Evolutionary conservation across 2,797 vertebrate genomes (phyloP), one percentile per base, ranked within the genome.

Genomic region (Bradypus variegatus): DNA sequence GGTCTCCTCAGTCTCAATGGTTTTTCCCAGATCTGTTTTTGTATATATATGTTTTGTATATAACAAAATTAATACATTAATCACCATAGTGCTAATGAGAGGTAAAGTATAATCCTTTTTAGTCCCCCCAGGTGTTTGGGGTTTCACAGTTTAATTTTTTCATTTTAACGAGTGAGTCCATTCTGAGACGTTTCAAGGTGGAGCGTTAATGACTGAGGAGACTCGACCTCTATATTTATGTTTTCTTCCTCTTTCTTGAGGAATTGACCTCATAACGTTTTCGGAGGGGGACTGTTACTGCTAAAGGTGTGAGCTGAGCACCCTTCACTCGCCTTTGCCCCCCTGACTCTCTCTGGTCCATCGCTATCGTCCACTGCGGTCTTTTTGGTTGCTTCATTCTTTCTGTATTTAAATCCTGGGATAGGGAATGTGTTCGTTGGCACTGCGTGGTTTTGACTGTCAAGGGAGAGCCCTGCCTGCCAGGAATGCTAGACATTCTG

Each of bases 401-500:
- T 91, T 91, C 85, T 88, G 86, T 79, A 23, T 95, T 96, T 92
- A 94, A 95, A 92, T 92, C 80, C 89, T 58, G 81, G 64, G 27
- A 13, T 88, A 65, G 36, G 80, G 88, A 94, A 85, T 33, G 38
- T 75, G 86, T 69, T 84, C 69, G 90, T 92, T 83, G 91, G 91
- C 89, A 60, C 36, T 89, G 81, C 19, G 53, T 93, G 84, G 73
- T 91, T 91, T 50, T 77, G 91, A 88, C 90, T 87, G 38, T 86
- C 69, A 62, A 45, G 79, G 70, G 69, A 82, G 45, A 94, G 48
- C 76, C 31, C 31, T 90, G 48, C 67, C 91, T 70, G 90, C 93
- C 89, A 89, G 94, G 95, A 96, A 95, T 96, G 94, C 93, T 93
- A 91, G 94, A 96, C 82, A 94, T 96, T 95, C 65, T 93, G 95